phyloP scores from a whole-genome alignment of 2,113 vertebrate species.

The Sapajus apella region DNA sequence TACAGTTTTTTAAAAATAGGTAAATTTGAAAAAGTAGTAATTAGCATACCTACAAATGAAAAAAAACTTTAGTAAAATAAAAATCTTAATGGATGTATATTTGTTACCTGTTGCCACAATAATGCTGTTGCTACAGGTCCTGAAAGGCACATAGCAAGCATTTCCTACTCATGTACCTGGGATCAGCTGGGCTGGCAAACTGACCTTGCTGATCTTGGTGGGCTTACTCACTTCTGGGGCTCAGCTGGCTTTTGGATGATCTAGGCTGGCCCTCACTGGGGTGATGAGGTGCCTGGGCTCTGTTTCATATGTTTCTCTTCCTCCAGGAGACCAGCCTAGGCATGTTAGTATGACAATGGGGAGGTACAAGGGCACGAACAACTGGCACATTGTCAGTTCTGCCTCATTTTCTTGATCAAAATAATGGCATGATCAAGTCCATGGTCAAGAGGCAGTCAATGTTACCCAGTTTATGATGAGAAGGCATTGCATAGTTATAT shows the following conservation, averaged over 20 bases:
- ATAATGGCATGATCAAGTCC: not conserved
- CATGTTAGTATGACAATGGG: not conserved
- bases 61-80: not conserved
- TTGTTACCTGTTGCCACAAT: not conserved
- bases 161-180: not conserved
- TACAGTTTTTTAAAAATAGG: not conserved
- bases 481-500: not conserved
- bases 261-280: not conserved
- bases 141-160: not conserved
- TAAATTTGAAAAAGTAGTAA: not conserved
- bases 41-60: not conserved
- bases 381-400: not conserved
- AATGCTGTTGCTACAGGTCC: not conserved
- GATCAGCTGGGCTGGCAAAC: not conserved
- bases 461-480: not conserved
- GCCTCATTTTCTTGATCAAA: conserved; percentile 25
- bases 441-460: not conserved
- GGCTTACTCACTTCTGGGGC: not conserved
- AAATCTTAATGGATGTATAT: not conserved
- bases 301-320: not conserved
- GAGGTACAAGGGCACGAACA: not conserved
- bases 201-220: not conserved
- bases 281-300: not conserved
- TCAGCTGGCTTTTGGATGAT: not conserved
- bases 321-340: not conserved